Conservation (phyloP, 1,140 invertebrate species). For the Cephus cinctus region DNA sequence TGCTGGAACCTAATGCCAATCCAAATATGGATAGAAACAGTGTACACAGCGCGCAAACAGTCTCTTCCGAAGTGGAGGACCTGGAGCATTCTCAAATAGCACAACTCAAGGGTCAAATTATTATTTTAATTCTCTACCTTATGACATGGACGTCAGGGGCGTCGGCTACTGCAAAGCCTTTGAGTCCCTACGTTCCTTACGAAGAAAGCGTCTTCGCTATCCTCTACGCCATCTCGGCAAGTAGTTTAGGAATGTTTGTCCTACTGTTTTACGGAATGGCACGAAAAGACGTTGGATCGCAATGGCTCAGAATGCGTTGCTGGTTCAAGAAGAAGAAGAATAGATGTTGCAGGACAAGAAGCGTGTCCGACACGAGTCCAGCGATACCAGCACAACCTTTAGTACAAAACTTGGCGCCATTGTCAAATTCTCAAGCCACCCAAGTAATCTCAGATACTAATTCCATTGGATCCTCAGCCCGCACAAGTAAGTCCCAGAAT, state of each 20-base stretch:
- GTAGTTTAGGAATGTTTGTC: constrained; percentile 77
- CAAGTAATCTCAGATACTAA: constrained; percentile 50
- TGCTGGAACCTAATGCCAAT: constrained; percentile 65
- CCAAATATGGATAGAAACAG: constrained; percentile 60
- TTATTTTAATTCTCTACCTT: constrained; percentile 75
- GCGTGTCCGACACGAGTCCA: constrained; percentile 65
- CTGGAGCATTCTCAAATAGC: constrained; percentile 77
- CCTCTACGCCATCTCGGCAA: constrained; percentile 70
- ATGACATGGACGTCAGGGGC: constrained; percentile 74
- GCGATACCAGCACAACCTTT: constrained; percentile 56
- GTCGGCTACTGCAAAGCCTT: constrained; percentile 65
- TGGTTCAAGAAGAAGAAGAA: constrained; percentile 62
- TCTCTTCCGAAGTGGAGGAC: constrained; percentile 75
- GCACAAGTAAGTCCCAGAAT: constrained; percentile 43
- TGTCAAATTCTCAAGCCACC: constrained; percentile 47
- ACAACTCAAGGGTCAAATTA: constrained; percentile 77
- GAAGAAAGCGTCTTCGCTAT: constrained; percentile 79
- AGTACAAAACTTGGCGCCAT: constrained; percentile 37
- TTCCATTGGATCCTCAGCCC: constrained; percentile 44
- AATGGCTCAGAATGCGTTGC: constrained; percentile 69
- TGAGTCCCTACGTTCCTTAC: constrained; percentile 63
- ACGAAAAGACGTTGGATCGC: constrained; percentile 75
- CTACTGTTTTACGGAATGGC: constrained; percentile 84
- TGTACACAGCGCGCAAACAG: constrained; percentile 64
- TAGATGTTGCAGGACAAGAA: constrained; percentile 63